Evolutionary conservation across 2,797 vertebrate genomes (phyloP), one percentile per base, ranked within the genome.

Genomic region (Argentina silus): DNA sequence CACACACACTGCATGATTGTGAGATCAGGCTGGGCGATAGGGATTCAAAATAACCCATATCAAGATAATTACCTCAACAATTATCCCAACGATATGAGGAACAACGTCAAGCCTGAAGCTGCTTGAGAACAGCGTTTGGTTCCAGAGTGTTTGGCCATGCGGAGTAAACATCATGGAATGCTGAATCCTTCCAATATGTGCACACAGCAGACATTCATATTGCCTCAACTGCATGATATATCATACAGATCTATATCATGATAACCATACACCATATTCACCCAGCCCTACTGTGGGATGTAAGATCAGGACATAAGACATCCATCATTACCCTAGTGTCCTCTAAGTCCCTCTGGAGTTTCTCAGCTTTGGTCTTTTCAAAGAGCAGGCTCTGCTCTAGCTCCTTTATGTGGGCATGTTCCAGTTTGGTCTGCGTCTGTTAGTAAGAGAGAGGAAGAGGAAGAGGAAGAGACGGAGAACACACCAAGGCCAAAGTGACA

Each of bases 351-450:
- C 95, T 95, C 94, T 96, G 95, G 83, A 96, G 95, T 94, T 95
- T 96, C 90, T 95, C 95, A 95, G 95, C 97, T 98, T 97, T 98
- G 97, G 96, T 98, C 96, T 98, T 98, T 98, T 98, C 97, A 98
- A 98, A 97, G 94, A 97, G 96, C 91, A 98, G 97, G 95, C 94
- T 97, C 95, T 98, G 97, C 95, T 98, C 97, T 95, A 98, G 97
- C 94, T 98, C 97, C 97, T 97, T 97, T 96, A 97, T 97, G 95
- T 96, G 97, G 96, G 92, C 97, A 97, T 98, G 98, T 95, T 99
- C 97, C 98, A 99, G 96, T 95, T 97, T 98, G 96, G 96, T 98
- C 97, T 98, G 98, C 97, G 97, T 98, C 98, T 99, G 97, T 98
- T 95, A 96, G 95, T 96, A 87, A 94, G 95, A 92, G 94, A 97